phyloP scores from a whole-genome alignment of 2,797 vertebrate species.

The Xiphorhynchus erythropygius region DNA sequence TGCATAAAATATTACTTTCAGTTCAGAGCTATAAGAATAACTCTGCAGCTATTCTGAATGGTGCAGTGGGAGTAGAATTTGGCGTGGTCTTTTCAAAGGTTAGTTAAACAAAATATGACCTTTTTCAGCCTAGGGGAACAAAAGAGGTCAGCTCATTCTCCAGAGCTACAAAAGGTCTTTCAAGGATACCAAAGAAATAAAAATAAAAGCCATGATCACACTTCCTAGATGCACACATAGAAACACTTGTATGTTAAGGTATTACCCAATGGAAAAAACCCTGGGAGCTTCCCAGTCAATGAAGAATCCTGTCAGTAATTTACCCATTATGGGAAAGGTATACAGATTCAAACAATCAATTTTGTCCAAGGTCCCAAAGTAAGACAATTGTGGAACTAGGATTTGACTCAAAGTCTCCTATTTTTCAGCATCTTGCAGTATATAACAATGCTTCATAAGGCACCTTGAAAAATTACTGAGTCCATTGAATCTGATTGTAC shows the following conservation, averaged over 20 bases:
- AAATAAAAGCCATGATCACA: constrained; percentile 46
- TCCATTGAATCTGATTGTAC: not conserved
- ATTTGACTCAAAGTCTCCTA: not conserved
- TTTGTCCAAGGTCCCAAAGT: not conserved
- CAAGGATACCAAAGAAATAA: constrained; percentile 57
- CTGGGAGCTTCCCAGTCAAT: not conserved
- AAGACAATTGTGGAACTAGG: not conserved
- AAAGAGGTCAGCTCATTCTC: constrained; percentile 57
- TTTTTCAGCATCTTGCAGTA: not conserved
- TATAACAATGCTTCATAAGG: not conserved
- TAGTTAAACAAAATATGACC: constrained; percentile 66
- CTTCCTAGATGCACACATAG: constrained; percentile 31
- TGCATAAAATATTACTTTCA: not conserved
- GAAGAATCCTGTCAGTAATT: not conserved
- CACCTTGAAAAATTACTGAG: not conserved
- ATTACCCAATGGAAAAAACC: not conserved
- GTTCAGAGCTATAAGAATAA: not conserved
- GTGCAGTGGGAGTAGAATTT: constrained; percentile 53
- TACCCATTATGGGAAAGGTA: not conserved
- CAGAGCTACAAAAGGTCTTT: constrained; percentile 58
- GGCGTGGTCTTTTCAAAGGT: constrained; percentile 51
- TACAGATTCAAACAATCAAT: not conserved
- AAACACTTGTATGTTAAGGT: not conserved
- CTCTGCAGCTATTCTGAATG: not conserved
- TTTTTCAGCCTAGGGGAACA: constrained; percentile 51